These are phyloP conservation scores for Drosophila ficusphila DNA, from an alignment of 1,140 invertebrate species.

Conservation along the genomic window DNA sequence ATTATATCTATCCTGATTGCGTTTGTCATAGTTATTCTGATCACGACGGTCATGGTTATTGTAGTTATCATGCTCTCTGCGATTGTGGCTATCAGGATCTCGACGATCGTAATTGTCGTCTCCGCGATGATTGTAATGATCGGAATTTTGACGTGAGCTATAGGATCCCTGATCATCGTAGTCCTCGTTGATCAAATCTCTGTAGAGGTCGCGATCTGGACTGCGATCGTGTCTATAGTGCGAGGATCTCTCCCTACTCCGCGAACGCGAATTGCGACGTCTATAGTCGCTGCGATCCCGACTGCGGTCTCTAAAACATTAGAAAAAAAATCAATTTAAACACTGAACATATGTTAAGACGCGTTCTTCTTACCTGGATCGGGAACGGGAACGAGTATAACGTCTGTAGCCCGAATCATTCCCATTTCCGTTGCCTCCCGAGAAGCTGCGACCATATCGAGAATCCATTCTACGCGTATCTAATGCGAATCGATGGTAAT, in stretches of 20 bases:
- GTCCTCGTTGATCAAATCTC: conserved; percentile 76
- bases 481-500: conserved; percentile 42
- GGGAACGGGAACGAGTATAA: conserved; percentile 67
- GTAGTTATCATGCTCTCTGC: conserved; percentile 5
- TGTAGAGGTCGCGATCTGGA: conserved; percentile 74
- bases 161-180: conserved; percentile 67
- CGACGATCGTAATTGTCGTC: conserved; percentile 35
- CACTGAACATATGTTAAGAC: neutral
- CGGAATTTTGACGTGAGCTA: conserved; percentile 27
- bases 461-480: conserved; percentile 63
- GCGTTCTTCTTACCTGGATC: conserved; percentile 51
- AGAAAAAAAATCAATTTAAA: neutral
- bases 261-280: conserved; percentile 60
- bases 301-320: conserved; percentile 43
- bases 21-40: conserved; percentile 11
- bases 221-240: conserved; percentile 51
- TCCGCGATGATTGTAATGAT: conserved; percentile 55
- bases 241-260: conserved; percentile 65
- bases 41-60: conserved; percentile 46
- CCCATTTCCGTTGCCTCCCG: conserved; percentile 40
- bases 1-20: conserved; percentile 3
- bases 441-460: conserved; percentile 62
- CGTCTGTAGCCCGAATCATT: conserved; percentile 39
- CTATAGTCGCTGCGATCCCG: conserved; percentile 47
- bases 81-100: neutral